Evolutionary conservation across 2,797 vertebrate species (phyloP), one percentile per base, ranked within the genome.

Genomic region (Mionectes olivaceus): DNA sequence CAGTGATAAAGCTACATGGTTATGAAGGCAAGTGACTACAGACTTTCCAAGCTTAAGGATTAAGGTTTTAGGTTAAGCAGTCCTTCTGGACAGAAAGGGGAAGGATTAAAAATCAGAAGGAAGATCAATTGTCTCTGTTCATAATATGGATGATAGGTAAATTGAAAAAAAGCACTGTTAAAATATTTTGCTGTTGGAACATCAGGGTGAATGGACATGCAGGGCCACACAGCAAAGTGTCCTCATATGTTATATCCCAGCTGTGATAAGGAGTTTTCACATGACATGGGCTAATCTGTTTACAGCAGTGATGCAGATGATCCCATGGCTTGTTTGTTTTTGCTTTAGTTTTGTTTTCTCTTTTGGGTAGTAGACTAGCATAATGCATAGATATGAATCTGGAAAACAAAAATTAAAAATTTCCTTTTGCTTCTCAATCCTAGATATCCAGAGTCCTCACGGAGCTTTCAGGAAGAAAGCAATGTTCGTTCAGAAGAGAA

Each of bases 41-140:
- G 94, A 96, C 95, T 96, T 97, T 92, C 90, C 91, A 93, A 95
- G 88, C 57, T 97, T 97, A 95, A 92, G 93, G 95, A 97, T 97
- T 97, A 97, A 97, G 92, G 91, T 95, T 96, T 97, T 96, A 97
- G 90, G 93, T 96, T 96, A 97, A 96, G 84, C 94, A 94, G 93
- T 94, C 94, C 77, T 97, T 93, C 91, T 93, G 78, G 69, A 67
- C 88, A 93, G 95, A 96, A 95, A 93, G 61, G 60, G 83, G 67
- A 97, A 96, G 88, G 93, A 96, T 97, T 96, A 97, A 96, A 96
- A 93, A 92, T 97, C 90, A 92, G 88, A 92, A 92, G 90, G 87
- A 97, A 95, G 91, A 95, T 96, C 47, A 44, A 49, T 63, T 64
- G 87, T 83, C 89, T 90, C 83, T 71, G 32, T 91, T 87, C 89